Evolutionary conservation across 2,113 vertebrate genomes (phyloP).

Genomic region (Seriola dumerili): DNA sequence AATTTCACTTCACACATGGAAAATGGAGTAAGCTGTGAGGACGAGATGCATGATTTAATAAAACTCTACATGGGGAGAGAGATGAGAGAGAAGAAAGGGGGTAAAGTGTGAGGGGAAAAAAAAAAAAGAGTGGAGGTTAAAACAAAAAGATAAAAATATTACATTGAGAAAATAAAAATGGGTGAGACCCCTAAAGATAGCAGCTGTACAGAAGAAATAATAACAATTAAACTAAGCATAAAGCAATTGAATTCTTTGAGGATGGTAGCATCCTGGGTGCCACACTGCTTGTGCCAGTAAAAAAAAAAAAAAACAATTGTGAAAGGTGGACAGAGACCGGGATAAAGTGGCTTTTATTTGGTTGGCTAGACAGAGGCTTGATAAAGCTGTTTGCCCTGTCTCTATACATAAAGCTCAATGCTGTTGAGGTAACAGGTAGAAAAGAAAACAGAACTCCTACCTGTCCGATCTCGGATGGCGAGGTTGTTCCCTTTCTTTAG

Average conservation of each 20-base stretch:
- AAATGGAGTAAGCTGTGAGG: slow-evolving; percentile 20
- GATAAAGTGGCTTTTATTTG: slow-evolving; percentile 20
- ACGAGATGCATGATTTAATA: slow-evolving; percentile 3
- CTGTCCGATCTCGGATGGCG: slow-evolving; percentile 94
- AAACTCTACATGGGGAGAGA: background rate
- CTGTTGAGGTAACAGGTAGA: background rate
- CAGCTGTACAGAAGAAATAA: background rate
- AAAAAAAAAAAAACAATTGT: background rate
- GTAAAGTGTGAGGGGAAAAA: background rate
- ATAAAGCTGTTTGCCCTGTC: slow-evolving; percentile 30
- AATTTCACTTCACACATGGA: slow-evolving; percentile 24
- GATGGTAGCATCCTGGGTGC: background rate
- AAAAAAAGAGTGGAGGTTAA: background rate
- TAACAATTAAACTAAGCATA: background rate
- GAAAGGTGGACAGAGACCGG: background rate
- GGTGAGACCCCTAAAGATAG: background rate
- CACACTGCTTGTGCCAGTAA: background rate
- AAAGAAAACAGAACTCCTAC: slow-evolving; percentile 78
- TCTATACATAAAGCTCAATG: slow-evolving; percentile 4
- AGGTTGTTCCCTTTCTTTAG: slow-evolving; percentile 93
- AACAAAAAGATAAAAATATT: background rate
- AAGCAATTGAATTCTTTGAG: background rate
- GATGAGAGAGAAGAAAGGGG: background rate
- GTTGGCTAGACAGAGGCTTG: background rate
- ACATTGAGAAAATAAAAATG: background rate